Percentiles rank a stretch among this genome's conserved stretches.
These are phyloP conservation scores for Suricata suricatta DNA, from an alignment of 2,113 vertebrate species.

Conservation along the genomic window DNA sequence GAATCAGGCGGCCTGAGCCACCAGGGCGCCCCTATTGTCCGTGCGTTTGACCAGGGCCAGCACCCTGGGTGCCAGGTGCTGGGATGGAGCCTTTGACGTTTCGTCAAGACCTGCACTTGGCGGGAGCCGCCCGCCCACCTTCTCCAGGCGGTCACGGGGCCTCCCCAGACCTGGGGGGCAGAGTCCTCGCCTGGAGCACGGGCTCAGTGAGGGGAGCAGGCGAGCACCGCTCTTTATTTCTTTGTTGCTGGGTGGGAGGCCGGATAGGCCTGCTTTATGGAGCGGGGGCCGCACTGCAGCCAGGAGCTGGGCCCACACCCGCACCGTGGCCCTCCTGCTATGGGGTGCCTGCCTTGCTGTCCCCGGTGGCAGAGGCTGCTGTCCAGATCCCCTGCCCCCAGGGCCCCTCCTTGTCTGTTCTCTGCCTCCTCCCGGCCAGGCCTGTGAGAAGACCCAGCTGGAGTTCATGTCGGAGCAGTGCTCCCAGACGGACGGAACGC, in stretches of 20 bases:
- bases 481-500: slow-evolving; percentile 87
- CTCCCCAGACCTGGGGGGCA: not conserved
- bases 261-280: no score
- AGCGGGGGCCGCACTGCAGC: not conserved
- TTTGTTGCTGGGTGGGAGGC: accelerated
- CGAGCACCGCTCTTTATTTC: not conserved
- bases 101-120: not conserved
- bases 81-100: not conserved
- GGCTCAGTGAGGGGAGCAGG: not conserved
- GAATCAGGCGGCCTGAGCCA: no score
- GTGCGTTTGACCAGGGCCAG: not conserved
- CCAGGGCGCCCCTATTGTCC: accelerated
- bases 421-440: slow-evolving; percentile 78
- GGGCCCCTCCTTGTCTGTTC: not conserved
- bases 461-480: slow-evolving; percentile 95
- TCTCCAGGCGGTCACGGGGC: not conserved
- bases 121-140: not conserved
- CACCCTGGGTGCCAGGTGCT: accelerated
- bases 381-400: not conserved
- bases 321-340: accelerated
- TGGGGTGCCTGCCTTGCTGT: not conserved
- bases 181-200: not conserved
- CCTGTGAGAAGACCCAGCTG: slow-evolving; percentile 89
- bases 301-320: not conserved
- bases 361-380: not conserved